Base-by-base conservation (phyloP, 2,888 invertebrate species). In the Caenorhabditis japonica region DNA sequence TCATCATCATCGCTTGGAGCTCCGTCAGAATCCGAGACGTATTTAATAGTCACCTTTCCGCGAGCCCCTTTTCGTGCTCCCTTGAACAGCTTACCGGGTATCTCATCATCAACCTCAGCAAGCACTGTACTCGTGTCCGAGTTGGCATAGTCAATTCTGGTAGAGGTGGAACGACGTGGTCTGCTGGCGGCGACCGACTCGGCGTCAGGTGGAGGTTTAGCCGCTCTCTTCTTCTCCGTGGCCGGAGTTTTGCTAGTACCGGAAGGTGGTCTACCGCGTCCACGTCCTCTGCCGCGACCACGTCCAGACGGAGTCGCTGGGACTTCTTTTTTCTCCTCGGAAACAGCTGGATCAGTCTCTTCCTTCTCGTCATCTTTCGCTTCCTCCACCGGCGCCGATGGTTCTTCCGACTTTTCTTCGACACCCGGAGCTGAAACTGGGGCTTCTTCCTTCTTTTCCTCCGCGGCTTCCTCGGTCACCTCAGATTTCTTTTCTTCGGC, bases 71-170 rank as follows among this genome's bases (percentile, higher is more conserved):
- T 75, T 36, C 27, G 59, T 49, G 56, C 75, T 62, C 55, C 72
- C 66, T 80, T 81, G 77, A 79, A 81, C 3, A 84, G 68, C n/a
- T 82, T 83, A 12, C 84, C 85, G 12, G 84, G 84, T 52, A 86
- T 83, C 60, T 86, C 86, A 51, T 86, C 86, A 64, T 85, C 86
- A 7, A 85, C 82, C 36, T 80, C 77, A 12, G 79, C 78, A 1
- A 84, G 52, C 17, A 80, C 81, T 12, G 82, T 82, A 52, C 80
- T 80, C n/a, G 85, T 82, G 55, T 86, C 86, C 4, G 83, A 81
- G 60, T 85, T 83, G 7, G 86, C 86, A 58, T 85, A 85, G 66
- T 85, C 85, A 47, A 85, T 70, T 44, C 78, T 62, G 12, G 74
- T 76, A 4, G 84, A 73, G 21, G 85, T 85, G 4, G 84, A 84